Conservation (phyloP, 2,888 invertebrate genomes). For the Drosophila putrida region DNA sequence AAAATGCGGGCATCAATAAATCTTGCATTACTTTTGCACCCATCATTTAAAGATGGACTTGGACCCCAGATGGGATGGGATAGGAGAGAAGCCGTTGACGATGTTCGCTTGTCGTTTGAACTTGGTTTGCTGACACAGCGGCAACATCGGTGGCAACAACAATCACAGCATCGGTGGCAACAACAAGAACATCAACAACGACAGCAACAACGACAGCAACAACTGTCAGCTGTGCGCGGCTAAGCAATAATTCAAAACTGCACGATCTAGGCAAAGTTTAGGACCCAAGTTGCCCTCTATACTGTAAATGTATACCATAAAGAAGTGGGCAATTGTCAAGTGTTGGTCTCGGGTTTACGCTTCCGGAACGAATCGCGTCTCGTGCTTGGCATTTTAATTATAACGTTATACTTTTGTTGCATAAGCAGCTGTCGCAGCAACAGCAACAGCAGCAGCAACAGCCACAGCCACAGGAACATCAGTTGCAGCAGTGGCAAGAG, state of each 20-base stretch:
- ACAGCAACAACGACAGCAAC: constrained; percentile 23
- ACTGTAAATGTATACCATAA: background rate
- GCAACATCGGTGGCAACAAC: constrained; percentile 28
- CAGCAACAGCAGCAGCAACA: constrained; percentile 2
- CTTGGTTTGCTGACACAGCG: constrained; percentile 50
- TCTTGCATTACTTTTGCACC: constrained; percentile 63
- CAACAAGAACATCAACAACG: constrained; percentile 17
- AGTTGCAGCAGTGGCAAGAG: constrained; percentile 12
- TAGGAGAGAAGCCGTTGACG: constrained; percentile 7
- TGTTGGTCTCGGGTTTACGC: constrained; percentile 20
- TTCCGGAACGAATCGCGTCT: constrained; percentile 39
- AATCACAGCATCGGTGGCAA: constrained; percentile 16
- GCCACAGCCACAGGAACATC: constrained; percentile 1
- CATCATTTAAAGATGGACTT: constrained; percentile 36
- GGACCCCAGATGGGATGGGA: background rate
- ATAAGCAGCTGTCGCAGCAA: constrained; percentile 27
- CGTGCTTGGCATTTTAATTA: constrained; percentile 75
- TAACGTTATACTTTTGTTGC: constrained; percentile 54
- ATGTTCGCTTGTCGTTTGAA: constrained; percentile 51
- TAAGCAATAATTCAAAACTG: constrained; percentile 68
- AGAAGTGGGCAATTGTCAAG: constrained; percentile 54
- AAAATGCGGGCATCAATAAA: constrained; percentile 60
- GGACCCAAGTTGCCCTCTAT: constrained; percentile 30
- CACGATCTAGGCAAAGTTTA: constrained; percentile 32
- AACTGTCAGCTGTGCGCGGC: constrained; percentile 57